Percentiles rank a stretch among this genome's conserved stretches.
These are phyloP conservation scores for Oryzias melastigma DNA, from an alignment of 2,113 vertebrate species.

Conservation along the genomic window DNA sequence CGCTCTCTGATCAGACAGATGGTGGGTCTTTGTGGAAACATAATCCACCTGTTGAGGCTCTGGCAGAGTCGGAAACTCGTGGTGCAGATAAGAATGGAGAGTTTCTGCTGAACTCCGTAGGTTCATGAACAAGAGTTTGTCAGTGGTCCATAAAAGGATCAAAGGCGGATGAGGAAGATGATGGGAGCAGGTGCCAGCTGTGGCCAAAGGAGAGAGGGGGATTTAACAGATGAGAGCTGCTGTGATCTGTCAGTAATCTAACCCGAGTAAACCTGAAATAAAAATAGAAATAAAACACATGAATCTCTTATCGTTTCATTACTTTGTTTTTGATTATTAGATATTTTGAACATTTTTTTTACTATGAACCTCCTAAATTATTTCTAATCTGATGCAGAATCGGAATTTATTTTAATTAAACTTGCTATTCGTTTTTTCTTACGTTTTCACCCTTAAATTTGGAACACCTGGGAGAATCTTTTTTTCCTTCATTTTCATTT, in stretches of 20 bases:
- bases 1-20: constrained; percentile 41
- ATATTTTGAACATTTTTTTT: no score
- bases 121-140: constrained; percentile 27
- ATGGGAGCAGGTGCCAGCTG: constrained; percentile 37
- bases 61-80: neutral
- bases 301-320: no score
- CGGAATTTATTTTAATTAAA: no score
- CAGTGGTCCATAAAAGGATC: constrained; percentile 27
- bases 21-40: constrained; percentile 15
- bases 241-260: neutral
- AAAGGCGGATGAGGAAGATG: constrained; percentile 27
- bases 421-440: no score
- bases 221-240: constrained; percentile 17
- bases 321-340: no score
- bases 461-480: no score
- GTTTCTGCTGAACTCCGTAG: neutral
- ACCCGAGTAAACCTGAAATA: neutral
- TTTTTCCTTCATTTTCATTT: no score
- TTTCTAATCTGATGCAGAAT: no score
- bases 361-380: no score
- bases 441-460: no score
- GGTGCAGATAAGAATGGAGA: constrained; percentile 24
- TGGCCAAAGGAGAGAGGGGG: constrained; percentile 32
- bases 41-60: constrained; percentile 38
- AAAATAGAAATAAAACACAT: neutral